Evolutionary conservation across 2,113 vertebrate genomes (phyloP).

Genomic region (Lutjanus erythropterus): DNA sequence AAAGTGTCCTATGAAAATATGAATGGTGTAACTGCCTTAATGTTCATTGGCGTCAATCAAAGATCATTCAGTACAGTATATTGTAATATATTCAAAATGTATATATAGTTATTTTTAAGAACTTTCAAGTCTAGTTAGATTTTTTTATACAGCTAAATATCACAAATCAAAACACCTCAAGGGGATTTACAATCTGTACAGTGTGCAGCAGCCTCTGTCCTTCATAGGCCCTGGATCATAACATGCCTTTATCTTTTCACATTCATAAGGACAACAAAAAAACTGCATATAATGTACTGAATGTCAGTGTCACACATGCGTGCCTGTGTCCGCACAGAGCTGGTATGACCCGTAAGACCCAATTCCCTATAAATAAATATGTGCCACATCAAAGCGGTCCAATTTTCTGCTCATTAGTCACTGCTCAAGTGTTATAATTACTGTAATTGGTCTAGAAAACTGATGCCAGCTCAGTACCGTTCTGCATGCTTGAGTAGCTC

Average conservation of each 20-base stretch:
- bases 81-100: too few species aligned
- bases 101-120: not conserved
- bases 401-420: slow-evolving; percentile 50
- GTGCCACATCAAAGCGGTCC: slow-evolving; percentile 7
- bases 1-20: not conserved
- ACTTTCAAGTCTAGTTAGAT: too few species aligned
- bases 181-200: too few species aligned
- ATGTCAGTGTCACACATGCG: not conserved
- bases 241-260: not conserved
- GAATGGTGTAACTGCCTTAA: too few species aligned
- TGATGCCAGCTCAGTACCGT: slow-evolving; percentile 44
- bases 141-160: too few species aligned
- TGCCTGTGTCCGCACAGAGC: slow-evolving; percentile 1
- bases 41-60: too few species aligned
- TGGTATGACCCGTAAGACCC: not conserved
- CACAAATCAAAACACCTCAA: too few species aligned
- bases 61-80: too few species aligned
- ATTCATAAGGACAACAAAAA: not conserved
- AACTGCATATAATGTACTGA: not conserved
- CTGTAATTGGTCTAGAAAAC: slow-evolving; percentile 63
- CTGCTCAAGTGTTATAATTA: slow-evolving; percentile 50
- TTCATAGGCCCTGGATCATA: not conserved
- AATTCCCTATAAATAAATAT: slow-evolving; percentile 1
- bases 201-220: too few species aligned
- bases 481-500: slow-evolving; percentile 60